Evolutionary conservation across 2,113 vertebrate genomes (phyloP).

Genomic region (Mohoua ochrocephala): DNA sequence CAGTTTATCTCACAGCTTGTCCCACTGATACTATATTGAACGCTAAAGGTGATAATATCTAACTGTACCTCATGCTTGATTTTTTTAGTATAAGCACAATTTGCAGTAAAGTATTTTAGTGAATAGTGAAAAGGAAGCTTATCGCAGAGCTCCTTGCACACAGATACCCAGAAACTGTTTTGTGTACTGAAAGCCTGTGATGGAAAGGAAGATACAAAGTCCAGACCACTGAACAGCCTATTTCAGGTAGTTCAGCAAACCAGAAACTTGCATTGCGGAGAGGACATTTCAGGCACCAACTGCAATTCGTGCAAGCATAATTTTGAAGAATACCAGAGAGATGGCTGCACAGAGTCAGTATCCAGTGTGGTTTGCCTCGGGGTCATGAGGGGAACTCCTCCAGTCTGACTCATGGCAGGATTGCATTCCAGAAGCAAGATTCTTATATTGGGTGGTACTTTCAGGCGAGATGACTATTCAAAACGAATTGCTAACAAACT

Average conservation of each 20-base stretch:
- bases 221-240: not conserved
- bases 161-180: constrained; percentile 1
- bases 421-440: constrained; percentile 3
- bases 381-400: not conserved
- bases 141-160: not conserved
- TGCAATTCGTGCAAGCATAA: not conserved
- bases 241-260: not conserved
- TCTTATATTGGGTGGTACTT: not conserved
- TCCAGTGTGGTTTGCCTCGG: not conserved
- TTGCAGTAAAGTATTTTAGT: not conserved
- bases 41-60: constrained; percentile 12
- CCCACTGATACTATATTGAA: not conserved
- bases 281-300: not conserved
- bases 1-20: not conserved
- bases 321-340: not conserved
- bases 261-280: not conserved
- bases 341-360: not conserved
- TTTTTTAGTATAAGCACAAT: constrained; percentile 6
- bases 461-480: constrained; percentile 1
- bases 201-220: not conserved
- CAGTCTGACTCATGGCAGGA: not conserved
- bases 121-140: constrained; percentile 27
- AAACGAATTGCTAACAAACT: constrained; percentile 1
- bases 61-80: not conserved
- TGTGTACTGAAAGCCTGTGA: constrained; percentile 4